Base-by-base conservation (phyloP, 1,140 invertebrate species). In the Octopus bimaculoides region DNA sequence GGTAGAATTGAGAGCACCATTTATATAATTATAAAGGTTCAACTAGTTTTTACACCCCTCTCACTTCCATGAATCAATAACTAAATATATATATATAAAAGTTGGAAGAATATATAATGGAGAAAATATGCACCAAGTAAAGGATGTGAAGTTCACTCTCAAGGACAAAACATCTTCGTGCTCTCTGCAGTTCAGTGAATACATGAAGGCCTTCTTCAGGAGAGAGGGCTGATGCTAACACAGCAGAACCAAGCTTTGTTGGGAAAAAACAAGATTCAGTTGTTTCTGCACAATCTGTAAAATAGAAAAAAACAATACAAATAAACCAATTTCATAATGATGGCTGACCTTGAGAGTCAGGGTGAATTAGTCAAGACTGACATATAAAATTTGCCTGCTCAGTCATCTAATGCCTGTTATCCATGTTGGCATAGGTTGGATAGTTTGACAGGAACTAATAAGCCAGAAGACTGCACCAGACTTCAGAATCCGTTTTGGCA, bases 91-190 rank as follows among this genome's bases (percentile, higher is more conserved):
- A 41, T 41, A 41, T 41, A 41, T 41, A 41, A 41, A 41, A 41
- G 26, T 41, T 41, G 26, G 26, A 41, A 41, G 26, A 41, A 41
- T 41, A 41, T 41, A 41, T 2, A 41, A 41, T 41, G 26, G 5
- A n/a, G 4, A 71, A 5, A 71, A 61, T 54, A 82, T 77, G 69
- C 81, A 89, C 89, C 84, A 97, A 91, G 90, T 99, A 99, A 75
- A 99, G 93, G 55, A 99, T 92, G 90, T 99, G 98, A 0, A 99
- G 91, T 87, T 99, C 97, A 83, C 94, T 96, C 86, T 98, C 96
- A 9, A 99, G 90, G 0, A 97, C 96, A 89, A 99, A 95, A 85
- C 94, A 95, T 85, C 94, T 93, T 71, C 96, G 91, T 0, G 97
- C 96, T 89, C 94, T 95, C 87, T 97, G 93, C n/a, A 99, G 88